Conservation (phyloP, 1,140 invertebrate species). For the Drosophila sucinea region DNA sequence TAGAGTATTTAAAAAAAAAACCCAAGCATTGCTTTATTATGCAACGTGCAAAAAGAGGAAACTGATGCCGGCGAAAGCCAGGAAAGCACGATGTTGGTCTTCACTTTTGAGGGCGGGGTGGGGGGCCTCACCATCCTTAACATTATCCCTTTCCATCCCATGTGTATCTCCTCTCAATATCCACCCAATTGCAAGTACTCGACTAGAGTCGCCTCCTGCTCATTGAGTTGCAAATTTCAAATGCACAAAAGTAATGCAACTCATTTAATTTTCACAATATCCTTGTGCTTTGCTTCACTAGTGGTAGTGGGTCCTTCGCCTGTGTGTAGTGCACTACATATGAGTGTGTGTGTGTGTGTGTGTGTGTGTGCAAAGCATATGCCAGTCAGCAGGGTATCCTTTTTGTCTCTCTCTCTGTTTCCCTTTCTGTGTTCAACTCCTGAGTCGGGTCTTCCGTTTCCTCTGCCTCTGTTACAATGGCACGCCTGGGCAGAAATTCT, state of each 20-base stretch:
- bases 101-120: not conserved
- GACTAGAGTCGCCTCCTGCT: constrained; percentile 42
- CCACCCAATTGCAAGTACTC: constrained; percentile 21
- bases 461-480: constrained; percentile 59
- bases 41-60: constrained; percentile 63
- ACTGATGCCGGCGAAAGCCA: constrained; percentile 31
- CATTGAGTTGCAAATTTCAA: constrained; percentile 80
- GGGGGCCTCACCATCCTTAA: not conserved
- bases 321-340: not conserved
- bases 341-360: not conserved
- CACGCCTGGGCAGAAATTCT: constrained; percentile 42
- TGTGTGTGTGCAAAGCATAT: constrained; percentile 24
- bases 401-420: constrained; percentile 7
- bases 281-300: constrained; percentile 65
- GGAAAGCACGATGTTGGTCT: constrained; percentile 50
- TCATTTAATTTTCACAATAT: constrained; percentile 80
- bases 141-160: constrained; percentile 8
- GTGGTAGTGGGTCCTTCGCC: constrained; percentile 30
- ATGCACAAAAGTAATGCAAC: constrained; percentile 79
- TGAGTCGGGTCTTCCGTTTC: constrained; percentile 56
- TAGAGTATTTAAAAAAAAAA: constrained; percentile 9
- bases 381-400: constrained; percentile 10
- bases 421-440: constrained; percentile 1
- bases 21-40: constrained; percentile 50
- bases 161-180: constrained; percentile 12